Base-by-base conservation (phyloP, 1,140 invertebrate species). In the Caenorhabditis briggsae region DNA sequence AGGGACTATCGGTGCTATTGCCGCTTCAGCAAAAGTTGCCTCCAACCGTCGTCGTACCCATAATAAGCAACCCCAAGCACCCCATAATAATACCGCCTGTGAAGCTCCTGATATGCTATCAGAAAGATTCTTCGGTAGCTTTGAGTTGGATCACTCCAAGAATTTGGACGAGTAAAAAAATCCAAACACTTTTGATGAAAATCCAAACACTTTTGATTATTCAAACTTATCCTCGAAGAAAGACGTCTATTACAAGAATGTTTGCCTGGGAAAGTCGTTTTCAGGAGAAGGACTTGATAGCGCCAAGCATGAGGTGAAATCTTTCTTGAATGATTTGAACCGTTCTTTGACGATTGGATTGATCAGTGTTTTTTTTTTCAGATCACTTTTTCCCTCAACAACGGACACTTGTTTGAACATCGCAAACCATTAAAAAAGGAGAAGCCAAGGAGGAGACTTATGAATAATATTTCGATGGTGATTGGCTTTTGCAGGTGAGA, bases 211-310 rank as follows among this genome's bases (percentile, higher is more conserved):
- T 5, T 89, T 90, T 83, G 86, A 78, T 82, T 85, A 83, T 50
- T 87, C 90, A 18, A 90, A 91, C 61, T 50, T 89, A 65, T 90
- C 89, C 5, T 87, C 89, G 1, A 90, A 90, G 84, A 90, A 90
- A 55, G 87, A 91, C 61, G 88, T 88, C 20, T 87, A 89, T 48
- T 91, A 91, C 86, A 86, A 89, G 20, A 82, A 82, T 59, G 86
- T 89, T 43, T 25, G 58, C 20, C 56, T 90, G 20, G 89, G 84
- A 50, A 78, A 88, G 33, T 55, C 85, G 43, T 91, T 91, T 86
- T 59, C 78, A 46, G 90, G 83, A 55, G 90, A 91, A 78, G 91
- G 91, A 86, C 70, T 91, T 46, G 90, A 91, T 70, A 87, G 70
- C 58, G 84, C 43, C 46, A 84, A 90, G 33, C 90, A 91, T 85